Base-by-base conservation (phyloP, 1,140 invertebrate species). In the Drosophila ananassae region DNA sequence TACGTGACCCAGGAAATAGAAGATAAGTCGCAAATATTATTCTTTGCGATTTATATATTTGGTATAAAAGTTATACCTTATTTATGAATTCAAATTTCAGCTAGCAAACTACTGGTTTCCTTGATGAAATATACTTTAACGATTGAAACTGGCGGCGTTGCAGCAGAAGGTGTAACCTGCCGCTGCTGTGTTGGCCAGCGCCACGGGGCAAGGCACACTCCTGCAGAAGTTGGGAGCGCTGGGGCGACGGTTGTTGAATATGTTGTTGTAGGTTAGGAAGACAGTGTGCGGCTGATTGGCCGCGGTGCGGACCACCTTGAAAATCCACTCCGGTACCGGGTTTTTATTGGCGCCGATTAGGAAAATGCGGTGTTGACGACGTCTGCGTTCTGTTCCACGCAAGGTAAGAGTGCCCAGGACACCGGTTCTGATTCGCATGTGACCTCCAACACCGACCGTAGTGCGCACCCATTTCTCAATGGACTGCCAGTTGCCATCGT, bases 401-500 rank as follows among this genome's bases (percentile, higher is more conserved):
- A 79, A 41, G 0, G 30, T 30, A 6, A 79, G 25, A 3, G 12
- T 41, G 2, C 67, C 72, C 12, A 50, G 25, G 5, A 24, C 44
- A 13, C 77, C 77, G 7, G 77, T 79, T 32, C 58, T 79, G 32
- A 80, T 54, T 13, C 22, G 28, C 4, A 80, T 22, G 0, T 8
- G 30, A 3, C 30, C 13, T 0, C 51, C 54, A 0, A 44, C 53
- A 0, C 24, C 32, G 2, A 63, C 76, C 6, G 39, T 53, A 10
- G 50, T 71, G 7, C 77, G 71, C 5, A 80, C 44, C 59, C 60
- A 80, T 1, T 64, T 55, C 60, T 93, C 91, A 10, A 92, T 63
- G 2, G 62, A 37, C 25, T 77, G 66, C 93, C 93, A 93, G 73
- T 94, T 93, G 13, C 89, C 80, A 3, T 77, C 87, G 37, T 93